Base-by-base conservation (phyloP, 2,888 invertebrate genomes). In the Ctena decussata region DNA sequence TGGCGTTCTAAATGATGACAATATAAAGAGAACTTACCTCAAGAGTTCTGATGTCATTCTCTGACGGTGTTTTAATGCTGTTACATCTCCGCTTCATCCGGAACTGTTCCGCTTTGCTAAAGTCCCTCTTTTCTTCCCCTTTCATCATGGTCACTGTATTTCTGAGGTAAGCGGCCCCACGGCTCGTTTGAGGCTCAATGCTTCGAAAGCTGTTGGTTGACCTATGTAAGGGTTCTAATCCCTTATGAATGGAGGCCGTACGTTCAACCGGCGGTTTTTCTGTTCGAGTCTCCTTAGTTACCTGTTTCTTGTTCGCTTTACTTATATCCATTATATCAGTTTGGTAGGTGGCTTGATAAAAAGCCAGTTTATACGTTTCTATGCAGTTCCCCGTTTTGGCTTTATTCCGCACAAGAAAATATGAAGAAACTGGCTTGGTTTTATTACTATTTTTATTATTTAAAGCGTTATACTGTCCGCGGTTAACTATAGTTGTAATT, bases 371-470 rank as follows among this genome's bases (percentile, higher is more conserved):
- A 77, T 92, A 94, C 12, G 92, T 84, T 85, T 94, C 93, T 39
- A 94, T 86, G 70, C 93, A 94, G 89, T 94, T 94, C 81, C 94
- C 94, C 93, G 89, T 92, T 73, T 83, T 89, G 81, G 76, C 82
- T 24, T 57, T 3, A 46, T 12, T 41, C n/a, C n/a, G n/a, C n/a
- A n/a, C n/a, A n/a, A n/a, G n/a, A n/a, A n/a, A n/a, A n/a, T n/a
- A n/a, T n/a, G n/a, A n/a, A n/a, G n/a, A n/a, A n/a, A n/a, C n/a
- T n/a, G n/a, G n/a, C n/a, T n/a, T n/a, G n/a, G n/a, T n/a, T n/a
- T n/a, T n/a, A n/a, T n/a, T n/a, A n/a, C n/a, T n/a, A n/a, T n/a
- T n/a, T n/a, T n/a, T n/a, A n/a, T n/a, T n/a, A n/a, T n/a, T n/a
- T n/a, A n/a, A n/a, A n/a, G n/a, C n/a, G n/a, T n/a, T n/a, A n/a